phyloP scores from a whole-genome alignment of 1,140 invertebrate genomes.

The Diabrotica virgifera region DNA sequence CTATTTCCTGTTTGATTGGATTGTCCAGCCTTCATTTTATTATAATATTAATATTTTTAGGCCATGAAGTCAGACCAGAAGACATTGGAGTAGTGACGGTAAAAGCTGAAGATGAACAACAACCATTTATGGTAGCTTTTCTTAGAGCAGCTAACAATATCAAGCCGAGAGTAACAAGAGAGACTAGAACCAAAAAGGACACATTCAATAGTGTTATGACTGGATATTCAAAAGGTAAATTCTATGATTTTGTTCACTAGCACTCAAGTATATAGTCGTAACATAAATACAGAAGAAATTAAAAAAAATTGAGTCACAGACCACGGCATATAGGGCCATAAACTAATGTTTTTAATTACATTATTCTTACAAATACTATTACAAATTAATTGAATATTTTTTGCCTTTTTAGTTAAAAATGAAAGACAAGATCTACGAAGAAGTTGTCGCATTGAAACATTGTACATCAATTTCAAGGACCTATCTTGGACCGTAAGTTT shows the following conservation, averaged over 20 bases:
- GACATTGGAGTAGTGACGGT: conserved; percentile 79
- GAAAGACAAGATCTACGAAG: conserved; percentile 47
- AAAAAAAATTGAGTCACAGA: too few relatives aligned
- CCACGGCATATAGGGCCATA: too few relatives aligned
- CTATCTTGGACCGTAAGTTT: conserved; percentile 1
- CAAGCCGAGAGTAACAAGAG: conserved; percentile 51
- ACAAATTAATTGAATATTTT: not conserved
- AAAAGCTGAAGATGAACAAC: conserved; percentile 73
- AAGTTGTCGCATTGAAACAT: conserved; percentile 82
- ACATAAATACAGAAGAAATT: too few relatives aligned
- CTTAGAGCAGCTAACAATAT: conserved; percentile 63
- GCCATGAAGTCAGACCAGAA: conserved; percentile 75
- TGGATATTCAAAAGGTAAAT: conserved; percentile 11
- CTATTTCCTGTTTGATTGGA: too few relatives aligned
- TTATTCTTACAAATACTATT: too few relatives aligned
- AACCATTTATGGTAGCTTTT: conserved; percentile 87
- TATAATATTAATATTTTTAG: conserved; percentile 49
- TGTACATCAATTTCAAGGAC: conserved; percentile 82
- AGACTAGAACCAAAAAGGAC: conserved; percentile 53
- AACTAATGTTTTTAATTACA: too few relatives aligned
- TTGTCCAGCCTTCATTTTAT: too few relatives aligned
- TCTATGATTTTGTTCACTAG: too few relatives aligned
- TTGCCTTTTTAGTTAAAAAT: not conserved
- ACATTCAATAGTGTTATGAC: conserved; percentile 27
- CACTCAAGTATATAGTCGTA: too few relatives aligned